A percentile compares a stretch with the other conserved stretches of the same genome.
Evolutionary conservation across 2,888 invertebrate genomes (phyloP).

Genomic region (Drosophila suboccidentalis): DNA sequence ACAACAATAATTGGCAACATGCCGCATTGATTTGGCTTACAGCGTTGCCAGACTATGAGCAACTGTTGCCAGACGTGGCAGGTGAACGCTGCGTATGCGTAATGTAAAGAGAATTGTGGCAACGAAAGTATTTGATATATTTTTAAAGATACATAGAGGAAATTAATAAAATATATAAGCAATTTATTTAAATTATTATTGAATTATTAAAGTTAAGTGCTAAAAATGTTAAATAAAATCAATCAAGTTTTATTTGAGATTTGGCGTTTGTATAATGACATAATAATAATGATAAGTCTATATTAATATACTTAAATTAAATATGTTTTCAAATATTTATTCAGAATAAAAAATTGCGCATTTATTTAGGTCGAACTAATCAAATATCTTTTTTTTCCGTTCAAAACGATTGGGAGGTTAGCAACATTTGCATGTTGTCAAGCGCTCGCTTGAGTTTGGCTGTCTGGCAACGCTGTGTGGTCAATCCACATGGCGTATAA

Average conservation of each 20-base stretch:
- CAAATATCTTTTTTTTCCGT: background rate
- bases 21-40: conserved; percentile 48
- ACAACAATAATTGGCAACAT: conserved; percentile 36
- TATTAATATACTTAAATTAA: background rate
- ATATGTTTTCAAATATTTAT: no score
- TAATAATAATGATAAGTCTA: no score
- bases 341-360: no score
- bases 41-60: conserved; percentile 64
- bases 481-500: conserved; percentile 53
- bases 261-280: no score
- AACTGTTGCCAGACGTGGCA: background rate
- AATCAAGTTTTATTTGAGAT: no score
- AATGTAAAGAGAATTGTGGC: background rate
- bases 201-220: no score
- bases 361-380: background rate
- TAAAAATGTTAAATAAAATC: no score
- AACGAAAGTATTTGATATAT: background rate
- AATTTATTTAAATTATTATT: no score
- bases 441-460: background rate
- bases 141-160: background rate
- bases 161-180: no score
- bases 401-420: background rate
- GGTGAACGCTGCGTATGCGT: conserved; percentile 56
- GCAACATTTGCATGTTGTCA: background rate
- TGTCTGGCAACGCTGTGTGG: conserved; percentile 58